Evolutionary conservation across 92 coral and sea anemone genomes (phyloP).

Genomic region (Plumapathes pennacea): DNA sequence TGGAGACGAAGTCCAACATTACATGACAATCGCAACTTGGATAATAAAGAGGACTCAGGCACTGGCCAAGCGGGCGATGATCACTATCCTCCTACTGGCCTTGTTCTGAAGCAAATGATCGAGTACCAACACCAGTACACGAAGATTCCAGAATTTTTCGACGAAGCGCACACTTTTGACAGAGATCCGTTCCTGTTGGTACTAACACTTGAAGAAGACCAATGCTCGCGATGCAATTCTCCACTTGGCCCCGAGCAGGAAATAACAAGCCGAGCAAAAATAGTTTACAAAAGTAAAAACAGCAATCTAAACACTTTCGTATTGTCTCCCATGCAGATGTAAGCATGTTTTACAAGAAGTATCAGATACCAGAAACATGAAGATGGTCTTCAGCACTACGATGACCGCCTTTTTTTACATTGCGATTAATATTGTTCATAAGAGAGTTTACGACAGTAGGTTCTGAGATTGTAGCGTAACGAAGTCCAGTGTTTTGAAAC

Average conservation of each 20-base stretch:
- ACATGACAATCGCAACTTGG: too few species aligned
- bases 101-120: constrained; percentile 1
- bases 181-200: not conserved
- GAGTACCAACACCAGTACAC: not conserved
- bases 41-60: too few species aligned
- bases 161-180: too few species aligned
- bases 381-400: constrained; percentile 41
- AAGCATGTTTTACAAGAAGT: constrained; percentile 10
- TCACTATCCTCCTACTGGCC: constrained; percentile 26
- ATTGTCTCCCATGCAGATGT: not conserved
- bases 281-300: constrained; percentile 6
- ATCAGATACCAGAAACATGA: constrained; percentile 31
- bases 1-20: not conserved
- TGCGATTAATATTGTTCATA: constrained; percentile 16
- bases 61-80: too few species aligned
- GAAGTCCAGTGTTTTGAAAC: too few species aligned
- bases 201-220: constrained; percentile 5
- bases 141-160: constrained; percentile 26
- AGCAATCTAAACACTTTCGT: not conserved
- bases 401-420: constrained; percentile 30
- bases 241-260: constrained; percentile 1
- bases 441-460: constrained; percentile 41
- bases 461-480: too few species aligned
- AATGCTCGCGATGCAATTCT: constrained; percentile 8
- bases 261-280: constrained; percentile 14